Evolutionary conservation across 2,113 vertebrate genomes (phyloP).

Genomic region (Zonotrichia leucophrys): DNA sequence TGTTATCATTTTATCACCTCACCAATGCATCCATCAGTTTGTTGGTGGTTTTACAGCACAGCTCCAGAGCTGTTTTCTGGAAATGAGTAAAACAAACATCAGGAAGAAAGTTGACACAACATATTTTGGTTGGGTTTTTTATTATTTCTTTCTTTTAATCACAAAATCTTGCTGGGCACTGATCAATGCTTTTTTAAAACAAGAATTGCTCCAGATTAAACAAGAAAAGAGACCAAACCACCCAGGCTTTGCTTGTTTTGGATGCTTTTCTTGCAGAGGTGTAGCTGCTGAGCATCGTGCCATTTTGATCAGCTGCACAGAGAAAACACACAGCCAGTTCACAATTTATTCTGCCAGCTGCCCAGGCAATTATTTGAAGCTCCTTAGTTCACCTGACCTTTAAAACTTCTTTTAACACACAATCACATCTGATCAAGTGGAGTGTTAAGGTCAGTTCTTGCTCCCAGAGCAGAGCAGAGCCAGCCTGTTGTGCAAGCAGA

Average conservation of each 20-base stretch:
- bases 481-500: constrained; percentile 3
- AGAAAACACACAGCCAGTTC: background rate
- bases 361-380: background rate
- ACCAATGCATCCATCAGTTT: background rate
- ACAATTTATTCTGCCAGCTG: background rate
- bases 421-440: background rate
- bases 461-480: background rate
- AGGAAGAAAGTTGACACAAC: background rate
- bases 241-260: constrained; percentile 43
- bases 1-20: background rate
- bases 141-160: background rate
- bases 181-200: background rate
- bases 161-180: background rate
- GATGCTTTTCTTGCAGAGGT: background rate
- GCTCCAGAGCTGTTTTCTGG: background rate
- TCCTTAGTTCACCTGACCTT: background rate
- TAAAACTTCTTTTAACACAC: background rate
- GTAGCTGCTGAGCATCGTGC: constrained; percentile 13
- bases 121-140: background rate
- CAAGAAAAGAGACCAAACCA: constrained; percentile 10
- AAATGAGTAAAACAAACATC: background rate
- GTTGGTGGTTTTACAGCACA: background rate
- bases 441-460: background rate
- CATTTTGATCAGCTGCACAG: background rate
- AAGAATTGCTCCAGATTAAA: constrained; percentile 45